Evolutionary conservation across 2,888 invertebrate species (phyloP), one percentile per base, ranked within the genome.

Genomic region (Eurois occulta): DNA sequence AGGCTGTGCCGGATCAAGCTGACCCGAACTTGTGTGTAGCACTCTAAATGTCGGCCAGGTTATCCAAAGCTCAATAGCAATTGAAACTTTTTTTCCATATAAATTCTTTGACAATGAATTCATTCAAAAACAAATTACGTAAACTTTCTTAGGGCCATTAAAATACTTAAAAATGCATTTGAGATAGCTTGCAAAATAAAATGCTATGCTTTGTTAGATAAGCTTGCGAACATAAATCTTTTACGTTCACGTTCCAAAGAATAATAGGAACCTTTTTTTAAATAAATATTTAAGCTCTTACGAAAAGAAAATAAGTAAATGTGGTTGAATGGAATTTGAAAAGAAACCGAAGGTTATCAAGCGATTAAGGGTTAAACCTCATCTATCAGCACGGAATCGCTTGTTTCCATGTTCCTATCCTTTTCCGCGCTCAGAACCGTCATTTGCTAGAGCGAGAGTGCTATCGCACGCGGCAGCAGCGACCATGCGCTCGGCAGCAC

Each of bases 161-260:
- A 80, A 83, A 75, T 60, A 67, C 70, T 84, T 81, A 52, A 80
- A 84, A 84, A 86, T 86, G 77, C 77, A 86, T 87, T 88, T 71
- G 6, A 83, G 83, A 88, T 79, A 81, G 46, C 76, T 80, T 78
- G 32, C 66, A 81, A 86, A 77, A 84, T 78, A 84, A 84, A 83
- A 86, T 72, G 71, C 78, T 78, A 78, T 83, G 77, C 73, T 87
- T 80, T 84, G 72, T 86, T 75, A 87, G 87, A 86, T 87, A 87
- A 84, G 80, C 78, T 67, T 66, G 65, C 58, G 41, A 52, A 71
- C 72, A 88, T 87, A 88, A 87, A 88, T 87, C 87, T 87, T 84
- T 52, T 55, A 58, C 43, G 74, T 58, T 78, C 77, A 74, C 81
- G 84, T 60, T 78, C 55, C 32, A 78, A 86, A 75, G 87, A 75